Conservation (phyloP, 2,888 invertebrate genomes). For the Cataglyphis altisquamis region DNA sequence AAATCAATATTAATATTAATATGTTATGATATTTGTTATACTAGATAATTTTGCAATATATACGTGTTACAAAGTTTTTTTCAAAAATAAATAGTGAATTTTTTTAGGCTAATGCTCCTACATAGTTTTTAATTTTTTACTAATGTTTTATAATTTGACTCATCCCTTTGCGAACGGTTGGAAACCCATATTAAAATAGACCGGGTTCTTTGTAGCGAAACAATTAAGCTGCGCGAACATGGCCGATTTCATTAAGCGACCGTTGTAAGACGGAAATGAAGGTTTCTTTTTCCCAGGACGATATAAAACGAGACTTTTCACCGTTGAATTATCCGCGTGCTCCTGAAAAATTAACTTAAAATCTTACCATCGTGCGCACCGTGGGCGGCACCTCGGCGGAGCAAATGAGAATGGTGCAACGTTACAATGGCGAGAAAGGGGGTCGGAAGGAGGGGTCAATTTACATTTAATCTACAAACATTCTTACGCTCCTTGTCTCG, state of each 20-base stretch:
- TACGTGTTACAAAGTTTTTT: background rate
- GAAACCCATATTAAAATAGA: background rate
- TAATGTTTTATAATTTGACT: slow-evolving; percentile 1
- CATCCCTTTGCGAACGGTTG: background rate
- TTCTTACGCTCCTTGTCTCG: slow-evolving; percentile 48
- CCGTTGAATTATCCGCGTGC: slow-evolving; percentile 56
- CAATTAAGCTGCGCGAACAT: slow-evolving; percentile 37
- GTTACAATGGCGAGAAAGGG: slow-evolving; percentile 44
- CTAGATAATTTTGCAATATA: background rate
- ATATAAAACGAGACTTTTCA: slow-evolving; percentile 54
- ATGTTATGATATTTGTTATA: background rate
- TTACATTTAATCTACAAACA: slow-evolving; percentile 58
- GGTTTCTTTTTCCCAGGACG: slow-evolving; percentile 35
- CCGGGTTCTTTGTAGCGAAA: slow-evolving; percentile 35
- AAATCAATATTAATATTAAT: no score
- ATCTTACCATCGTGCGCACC: slow-evolving; percentile 51
- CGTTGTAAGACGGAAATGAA: slow-evolving; percentile 52
- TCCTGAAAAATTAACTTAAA: slow-evolving; percentile 58
- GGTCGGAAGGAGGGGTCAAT: slow-evolving; percentile 35
- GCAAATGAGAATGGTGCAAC: slow-evolving; percentile 51
- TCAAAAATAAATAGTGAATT: background rate
- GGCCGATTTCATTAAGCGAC: slow-evolving; percentile 40
- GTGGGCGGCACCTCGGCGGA: slow-evolving; percentile 31
- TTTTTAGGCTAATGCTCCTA: background rate
- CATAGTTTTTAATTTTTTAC: slow-evolving; percentile 1